Percentiles rank a stretch among this genome's conserved stretches.
These are phyloP conservation scores for Rotaria sp. DNA, from an alignment of 2,888 invertebrate species.

Conservation along the genomic window DNA sequence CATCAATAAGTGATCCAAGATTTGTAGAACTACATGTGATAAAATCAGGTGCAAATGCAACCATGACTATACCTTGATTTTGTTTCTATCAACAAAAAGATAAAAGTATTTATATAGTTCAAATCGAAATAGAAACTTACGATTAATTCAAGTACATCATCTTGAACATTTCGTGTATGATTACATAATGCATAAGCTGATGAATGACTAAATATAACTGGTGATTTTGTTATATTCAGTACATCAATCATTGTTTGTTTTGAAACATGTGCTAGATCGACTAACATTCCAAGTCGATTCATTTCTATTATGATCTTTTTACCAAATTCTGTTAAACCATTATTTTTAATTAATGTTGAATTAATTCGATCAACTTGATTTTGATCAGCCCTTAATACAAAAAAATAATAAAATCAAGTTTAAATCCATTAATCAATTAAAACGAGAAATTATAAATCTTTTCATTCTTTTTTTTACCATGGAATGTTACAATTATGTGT, in stretches of 20 bases:
- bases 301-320: conserved; percentile 72
- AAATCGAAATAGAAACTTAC: conserved; percentile 44
- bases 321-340: conserved; percentile 72
- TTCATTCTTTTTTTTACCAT: conserved; percentile 54
- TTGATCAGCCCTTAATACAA: not conserved
- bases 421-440: too few species aligned
- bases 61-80: conserved; percentile 77
- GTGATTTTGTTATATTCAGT: conserved; percentile 72
- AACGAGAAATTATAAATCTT: not conserved
- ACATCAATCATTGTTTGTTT: conserved; percentile 72
- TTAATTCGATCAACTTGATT: conserved; percentile 14
- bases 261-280: conserved; percentile 68
- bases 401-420: too few species aligned
- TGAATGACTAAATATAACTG: conserved; percentile 86
- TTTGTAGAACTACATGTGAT: conserved; percentile 72
- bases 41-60: conserved; percentile 74
- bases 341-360: conserved; percentile 31
- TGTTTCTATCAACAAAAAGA: conserved; percentile 45
- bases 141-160: conserved; percentile 68
- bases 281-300: conserved; percentile 80
- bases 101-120: not conserved
- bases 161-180: conserved; percentile 79
- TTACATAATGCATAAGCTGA: conserved; percentile 78
- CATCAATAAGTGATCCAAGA: conserved; percentile 47
- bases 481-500: conserved; percentile 69